phyloP scores from a whole-genome alignment of 2,113 vertebrate species.

The Chaenogobius annularis region DNA sequence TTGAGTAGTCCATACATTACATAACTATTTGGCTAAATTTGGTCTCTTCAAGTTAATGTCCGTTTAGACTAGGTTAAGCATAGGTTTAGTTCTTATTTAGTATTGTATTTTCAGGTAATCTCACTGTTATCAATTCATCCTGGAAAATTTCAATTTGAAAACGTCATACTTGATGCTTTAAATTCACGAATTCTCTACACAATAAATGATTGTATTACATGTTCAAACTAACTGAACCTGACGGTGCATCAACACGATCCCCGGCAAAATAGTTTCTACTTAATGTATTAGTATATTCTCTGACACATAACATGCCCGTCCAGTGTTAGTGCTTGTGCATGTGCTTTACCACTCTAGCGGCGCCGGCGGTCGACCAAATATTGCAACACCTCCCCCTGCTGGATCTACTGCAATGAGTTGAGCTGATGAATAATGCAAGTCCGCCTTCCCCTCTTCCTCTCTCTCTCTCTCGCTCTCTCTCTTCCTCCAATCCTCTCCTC shows the following conservation, averaged over 20 bases:
- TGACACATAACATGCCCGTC: background rate
- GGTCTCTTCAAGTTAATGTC: too few species aligned
- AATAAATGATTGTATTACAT: background rate
- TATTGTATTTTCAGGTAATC: too few species aligned
- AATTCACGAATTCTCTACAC: background rate
- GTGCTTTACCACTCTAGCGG: conserved; percentile 10
- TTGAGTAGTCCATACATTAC: too few species aligned
- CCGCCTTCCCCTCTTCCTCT: background rate
- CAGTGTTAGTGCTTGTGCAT: conserved; percentile 6
- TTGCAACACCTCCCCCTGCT: conserved; percentile 88
- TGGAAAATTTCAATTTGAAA: background rate
- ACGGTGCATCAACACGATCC: background rate
- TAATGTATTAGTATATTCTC: background rate
- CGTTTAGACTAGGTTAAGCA: too few species aligned
- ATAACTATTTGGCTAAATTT: too few species aligned
- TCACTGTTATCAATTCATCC: background rate
- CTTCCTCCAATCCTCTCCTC: background rate
- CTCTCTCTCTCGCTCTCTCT: background rate
- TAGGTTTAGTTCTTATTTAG: background rate
- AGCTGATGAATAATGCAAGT: conserved; percentile 66
- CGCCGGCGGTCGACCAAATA: conserved; percentile 65
- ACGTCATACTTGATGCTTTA: background rate
- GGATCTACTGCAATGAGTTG: conserved; percentile 74
- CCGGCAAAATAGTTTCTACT: background rate
- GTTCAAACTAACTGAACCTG: background rate